These are phyloP conservation scores for Trachythela sp. DNA, from an alignment of 64 coral and sea anemone species.

Conservation along the genomic window DNA sequence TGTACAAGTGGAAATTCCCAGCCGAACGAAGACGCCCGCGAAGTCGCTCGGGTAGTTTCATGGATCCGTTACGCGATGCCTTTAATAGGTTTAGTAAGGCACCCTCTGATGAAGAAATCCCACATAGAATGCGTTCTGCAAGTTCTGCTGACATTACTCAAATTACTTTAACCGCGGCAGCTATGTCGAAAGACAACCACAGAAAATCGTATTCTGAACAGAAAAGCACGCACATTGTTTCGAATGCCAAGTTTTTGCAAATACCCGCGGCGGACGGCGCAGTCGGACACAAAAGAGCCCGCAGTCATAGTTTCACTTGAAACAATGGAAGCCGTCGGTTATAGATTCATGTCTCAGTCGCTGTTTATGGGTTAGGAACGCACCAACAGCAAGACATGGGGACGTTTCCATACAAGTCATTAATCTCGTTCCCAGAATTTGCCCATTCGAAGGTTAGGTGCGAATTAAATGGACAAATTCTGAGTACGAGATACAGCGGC, in stretches of 20 bases:
- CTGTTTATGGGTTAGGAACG: too few species aligned
- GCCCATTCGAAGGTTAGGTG: too few species aligned
- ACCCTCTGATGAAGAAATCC: neutral
- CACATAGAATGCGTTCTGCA: neutral
- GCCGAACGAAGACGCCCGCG: neutral
- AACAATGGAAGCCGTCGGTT: too few species aligned
- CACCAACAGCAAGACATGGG: too few species aligned
- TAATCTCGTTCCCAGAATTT: too few species aligned
- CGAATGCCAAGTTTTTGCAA: neutral
- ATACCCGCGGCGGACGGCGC: neutral
- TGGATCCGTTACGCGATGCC: neutral
- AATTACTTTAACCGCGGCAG: neutral
- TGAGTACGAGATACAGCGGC: too few species aligned
- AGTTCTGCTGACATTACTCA: neutral
- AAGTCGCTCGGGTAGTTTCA: neutral
- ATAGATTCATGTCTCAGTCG: too few species aligned
- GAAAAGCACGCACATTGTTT: neutral
- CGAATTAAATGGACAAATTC: too few species aligned
- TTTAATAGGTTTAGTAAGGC: neutral
- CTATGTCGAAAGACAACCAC: neutral
- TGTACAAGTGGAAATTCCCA: constrained; percentile 10
- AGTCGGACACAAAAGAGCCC: neutral
- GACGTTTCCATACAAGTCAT: too few species aligned
- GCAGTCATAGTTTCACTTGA: neutral
- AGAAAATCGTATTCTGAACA: neutral